Conservation (phyloP, 2,113 vertebrate genomes). For the Atractosteus spatula region DNA sequence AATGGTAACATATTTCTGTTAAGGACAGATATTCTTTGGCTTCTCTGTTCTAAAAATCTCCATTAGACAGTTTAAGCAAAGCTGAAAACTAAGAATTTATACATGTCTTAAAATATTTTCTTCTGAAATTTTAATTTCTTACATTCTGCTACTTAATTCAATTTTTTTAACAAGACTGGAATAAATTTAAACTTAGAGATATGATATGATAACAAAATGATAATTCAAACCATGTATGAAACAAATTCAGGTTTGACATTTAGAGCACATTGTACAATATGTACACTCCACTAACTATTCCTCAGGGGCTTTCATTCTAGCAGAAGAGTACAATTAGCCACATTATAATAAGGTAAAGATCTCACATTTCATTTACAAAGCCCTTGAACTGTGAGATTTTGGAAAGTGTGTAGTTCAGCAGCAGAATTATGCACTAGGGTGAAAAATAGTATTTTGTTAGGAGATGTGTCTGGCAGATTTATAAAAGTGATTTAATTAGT, state of each 20-base stretch:
- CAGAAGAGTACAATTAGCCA: slow-evolving; percentile 1
- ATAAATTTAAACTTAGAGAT: background rate
- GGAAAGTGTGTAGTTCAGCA: background rate
- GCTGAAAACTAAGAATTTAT: too few species aligned
- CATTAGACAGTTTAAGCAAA: too few species aligned
- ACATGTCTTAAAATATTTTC: too few species aligned
- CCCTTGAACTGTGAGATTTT: background rate
- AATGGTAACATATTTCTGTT: background rate
- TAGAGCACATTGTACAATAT: slow-evolving; percentile 3
- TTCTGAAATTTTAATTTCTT: too few species aligned
- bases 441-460: too few species aligned
- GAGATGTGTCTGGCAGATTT: too few species aligned
- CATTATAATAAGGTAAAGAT: background rate
- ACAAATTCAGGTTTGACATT: slow-evolving; percentile 4
- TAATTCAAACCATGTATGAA: background rate
- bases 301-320: background rate
- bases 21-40: too few species aligned
- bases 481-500: too few species aligned
- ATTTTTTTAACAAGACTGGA: too few species aligned
- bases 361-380: background rate
- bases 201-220: background rate
- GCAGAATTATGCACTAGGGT: too few species aligned
- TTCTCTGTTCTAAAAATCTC: too few species aligned
- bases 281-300: background rate
- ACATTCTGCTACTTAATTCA: too few species aligned